Evolutionary conservation across 1,140 invertebrate species (phyloP).

Genomic region (Drosophila micromelanica): DNA sequence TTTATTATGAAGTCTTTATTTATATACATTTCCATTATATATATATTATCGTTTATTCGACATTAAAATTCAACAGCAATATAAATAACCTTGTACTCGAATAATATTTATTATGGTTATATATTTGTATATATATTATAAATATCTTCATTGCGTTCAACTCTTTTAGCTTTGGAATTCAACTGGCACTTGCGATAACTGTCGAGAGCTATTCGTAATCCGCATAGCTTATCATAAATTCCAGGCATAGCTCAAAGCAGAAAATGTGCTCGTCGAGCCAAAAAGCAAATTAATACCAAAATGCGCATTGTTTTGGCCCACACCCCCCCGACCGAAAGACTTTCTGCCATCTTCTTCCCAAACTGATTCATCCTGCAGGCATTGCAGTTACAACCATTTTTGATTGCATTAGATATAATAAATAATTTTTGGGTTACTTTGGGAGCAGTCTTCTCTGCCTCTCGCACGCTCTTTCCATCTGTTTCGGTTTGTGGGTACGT

Average conservation of each 20-base stretch:
- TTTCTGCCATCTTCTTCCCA: not conserved
- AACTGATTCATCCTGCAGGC: slow-evolving; percentile 40
- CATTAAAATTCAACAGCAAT: too few species aligned
- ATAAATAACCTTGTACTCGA: too few species aligned
- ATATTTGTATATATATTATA: not conserved
- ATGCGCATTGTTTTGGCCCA: slow-evolving; percentile 58
- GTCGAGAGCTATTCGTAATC: slow-evolving; percentile 26
- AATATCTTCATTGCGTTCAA: not conserved
- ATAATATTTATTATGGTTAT: not conserved
- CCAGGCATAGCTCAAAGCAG: slow-evolving; percentile 56
- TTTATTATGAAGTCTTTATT: not conserved
- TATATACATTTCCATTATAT: not conserved
- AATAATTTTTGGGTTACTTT: slow-evolving; percentile 40
- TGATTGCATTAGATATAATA: slow-evolving; percentile 75
- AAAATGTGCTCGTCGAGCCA: slow-evolving; percentile 29
- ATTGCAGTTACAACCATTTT: slow-evolving; percentile 67
- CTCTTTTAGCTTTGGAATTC: not conserved
- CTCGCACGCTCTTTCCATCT: not conserved
- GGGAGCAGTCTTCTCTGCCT: not conserved
- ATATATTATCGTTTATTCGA: too few species aligned
- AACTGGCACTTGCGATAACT: slow-evolving; percentile 32
- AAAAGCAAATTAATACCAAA: slow-evolving; percentile 60
- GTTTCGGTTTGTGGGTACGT: slow-evolving; percentile 49
- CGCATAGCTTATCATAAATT: slow-evolving; percentile 70
- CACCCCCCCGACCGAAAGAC: not conserved